A percentile compares a stretch with the other conserved stretches of the same genome.
phyloP scores from a whole-genome alignment of 1,140 invertebrate species.

The Globodera rostochiensis region DNA sequence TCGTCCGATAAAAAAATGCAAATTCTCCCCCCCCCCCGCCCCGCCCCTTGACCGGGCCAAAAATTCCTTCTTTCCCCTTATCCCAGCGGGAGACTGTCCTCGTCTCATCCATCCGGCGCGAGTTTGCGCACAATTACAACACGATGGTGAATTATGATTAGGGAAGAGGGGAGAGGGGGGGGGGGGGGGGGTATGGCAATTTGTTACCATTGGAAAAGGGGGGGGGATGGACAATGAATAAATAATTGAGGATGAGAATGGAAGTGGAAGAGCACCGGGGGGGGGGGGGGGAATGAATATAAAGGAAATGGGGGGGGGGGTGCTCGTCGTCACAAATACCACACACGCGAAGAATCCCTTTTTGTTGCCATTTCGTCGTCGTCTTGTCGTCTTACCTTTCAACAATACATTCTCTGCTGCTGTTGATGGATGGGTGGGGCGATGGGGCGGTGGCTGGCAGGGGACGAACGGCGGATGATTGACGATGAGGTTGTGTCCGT shows the following conservation, averaged over 20 bases:
- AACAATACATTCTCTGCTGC: not conserved
- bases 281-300: not conserved
- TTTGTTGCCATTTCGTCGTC: not conserved
- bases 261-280: not conserved
- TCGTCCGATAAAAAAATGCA: not conserved
- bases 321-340: too few species aligned
- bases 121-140: not conserved
- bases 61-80: slow-evolving; percentile 8
- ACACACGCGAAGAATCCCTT: too few species aligned
- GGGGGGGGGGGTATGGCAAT: too few species aligned
- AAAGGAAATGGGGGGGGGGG: too few species aligned
- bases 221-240: not conserved
- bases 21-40: not conserved
- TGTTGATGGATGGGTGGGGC: not conserved
- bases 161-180: too few species aligned
- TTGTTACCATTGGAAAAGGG: too few species aligned
- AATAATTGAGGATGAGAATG: not conserved
- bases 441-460: too few species aligned
- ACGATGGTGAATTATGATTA: not conserved
- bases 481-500: not conserved
- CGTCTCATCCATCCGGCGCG: not conserved
- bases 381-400: too few species aligned
- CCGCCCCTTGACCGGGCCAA: slow-evolving; percentile 4
- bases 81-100: not conserved
- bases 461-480: not conserved